A percentile compares a stretch with the other conserved stretches of the same genome.
Conservation (phyloP, 2,888 invertebrate species). For the Tenthredo scrophulariae region DNA sequence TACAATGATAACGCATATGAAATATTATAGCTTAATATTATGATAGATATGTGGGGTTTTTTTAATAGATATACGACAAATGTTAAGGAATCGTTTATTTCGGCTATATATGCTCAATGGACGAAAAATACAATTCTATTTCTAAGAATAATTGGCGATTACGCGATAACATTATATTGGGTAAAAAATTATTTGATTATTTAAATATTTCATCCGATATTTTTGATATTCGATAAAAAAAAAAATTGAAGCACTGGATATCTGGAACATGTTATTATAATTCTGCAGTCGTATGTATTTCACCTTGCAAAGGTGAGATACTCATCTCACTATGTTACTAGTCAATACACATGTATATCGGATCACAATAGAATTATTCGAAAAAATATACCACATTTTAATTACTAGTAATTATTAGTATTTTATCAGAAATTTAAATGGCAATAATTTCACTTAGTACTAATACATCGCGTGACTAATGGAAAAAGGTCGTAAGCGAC, state of each 20-base stretch:
- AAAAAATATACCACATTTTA: conserved; percentile 10
- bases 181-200: neutral
- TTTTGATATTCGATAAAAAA: neutral
- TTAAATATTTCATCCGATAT: neutral
- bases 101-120: neutral
- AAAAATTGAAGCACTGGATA: conserved; percentile 4
- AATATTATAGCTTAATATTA: too few species aligned
- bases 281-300: neutral
- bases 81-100: neutral
- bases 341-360: neutral
- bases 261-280: neutral
- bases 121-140: neutral
- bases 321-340: neutral
- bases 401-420: neutral
- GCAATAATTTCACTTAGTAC: neutral
- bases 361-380: neutral
- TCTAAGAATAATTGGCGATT: neutral
- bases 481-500: too few species aligned
- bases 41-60: too few species aligned
- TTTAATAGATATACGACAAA: neutral
- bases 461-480: too few species aligned
- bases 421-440: neutral
- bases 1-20: too few species aligned
- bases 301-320: neutral
- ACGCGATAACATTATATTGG: neutral